Evolutionary conservation across 2,113 vertebrate genomes (phyloP), one percentile per base, ranked within the genome.

Genomic region (Calyptomena viridis): DNA sequence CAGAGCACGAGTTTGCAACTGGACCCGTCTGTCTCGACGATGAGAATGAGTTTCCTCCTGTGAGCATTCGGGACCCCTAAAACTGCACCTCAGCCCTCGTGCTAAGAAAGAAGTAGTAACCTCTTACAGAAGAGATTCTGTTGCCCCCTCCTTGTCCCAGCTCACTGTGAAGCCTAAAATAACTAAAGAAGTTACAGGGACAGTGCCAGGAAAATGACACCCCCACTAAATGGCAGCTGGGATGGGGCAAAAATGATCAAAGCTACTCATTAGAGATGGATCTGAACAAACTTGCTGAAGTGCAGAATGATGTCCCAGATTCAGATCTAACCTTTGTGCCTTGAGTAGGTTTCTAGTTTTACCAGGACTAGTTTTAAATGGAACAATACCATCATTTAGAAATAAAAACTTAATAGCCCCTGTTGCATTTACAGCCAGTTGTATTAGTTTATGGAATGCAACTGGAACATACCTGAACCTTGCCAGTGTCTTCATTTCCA

Each of bases 21-120:
- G 97, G 99, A 86, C 98, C 99, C 3, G 98, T 99, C 89, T 98
- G 98, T 93, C 98, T 99, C 33, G 99, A 99, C 7, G 99, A 99
- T 2, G 99, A 99, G 96, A 98, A 98, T 82, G 99, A 99, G 90
- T 99, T 99, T 37, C 99, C 99, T 92, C 99, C 99, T 92, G 98
- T 99, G 97, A 98, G 99, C 98, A 99, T 98, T 96, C 96, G 97
- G 97, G 95, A 96, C 89, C 98, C 99, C 78, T 99, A 98, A 98
- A 90, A 79, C 92, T 80, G 93, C 94, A 55, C 21, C 87, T 49
- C 82, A 22, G 63, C 44, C 95, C 79, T 87, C 66, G 6, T 31
- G 90, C 94, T 90, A 7, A 82, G 93, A 90, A 95, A 95, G 95
- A 82, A 87, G 39, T 60, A 84, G 76, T 73, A 40, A 25, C 91